phyloP scores from a whole-genome alignment of 2,113 vertebrate genomes.

The Mastomys natalensis region DNA sequence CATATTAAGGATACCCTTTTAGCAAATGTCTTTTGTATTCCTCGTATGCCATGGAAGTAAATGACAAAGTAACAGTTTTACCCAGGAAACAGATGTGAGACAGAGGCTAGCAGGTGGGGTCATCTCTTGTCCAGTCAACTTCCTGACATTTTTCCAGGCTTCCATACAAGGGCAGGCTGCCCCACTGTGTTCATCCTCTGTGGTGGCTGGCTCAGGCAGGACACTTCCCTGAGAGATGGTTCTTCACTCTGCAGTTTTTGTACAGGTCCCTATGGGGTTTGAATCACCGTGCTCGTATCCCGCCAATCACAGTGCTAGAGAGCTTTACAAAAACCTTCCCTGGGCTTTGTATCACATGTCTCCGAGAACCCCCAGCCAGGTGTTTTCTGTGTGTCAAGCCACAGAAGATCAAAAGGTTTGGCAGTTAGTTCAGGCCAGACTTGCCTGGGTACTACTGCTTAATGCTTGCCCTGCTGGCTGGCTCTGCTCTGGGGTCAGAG shows the following conservation, averaged over 20 bases:
- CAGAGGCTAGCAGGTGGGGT: constrained; percentile 1
- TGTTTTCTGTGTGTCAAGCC: constrained; percentile 49
- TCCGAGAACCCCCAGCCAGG: constrained; percentile 16
- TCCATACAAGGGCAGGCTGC: background rate
- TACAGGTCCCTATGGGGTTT: constrained; percentile 65
- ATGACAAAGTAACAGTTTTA: constrained; percentile 23
- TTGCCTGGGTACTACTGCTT: background rate
- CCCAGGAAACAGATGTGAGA: background rate
- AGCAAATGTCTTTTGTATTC: background rate
- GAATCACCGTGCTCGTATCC: constrained; percentile 68
- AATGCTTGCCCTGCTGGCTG: background rate
- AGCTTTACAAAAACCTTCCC: constrained; percentile 75
- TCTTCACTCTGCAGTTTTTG: constrained; percentile 69
- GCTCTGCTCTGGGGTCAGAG: background rate
- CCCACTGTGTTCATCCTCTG: background rate
- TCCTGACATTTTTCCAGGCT: background rate
- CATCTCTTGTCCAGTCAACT: background rate
- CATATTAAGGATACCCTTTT: background rate
- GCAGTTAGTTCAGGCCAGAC: background rate
- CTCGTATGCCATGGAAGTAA: background rate
- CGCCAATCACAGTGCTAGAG: constrained; percentile 52
- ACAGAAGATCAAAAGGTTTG: constrained; percentile 66
- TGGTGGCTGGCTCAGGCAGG: background rate
- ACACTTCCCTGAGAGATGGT: background rate
- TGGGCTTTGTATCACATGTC: background rate